These are phyloP conservation scores for Apis mellifera DNA, from an alignment of 1,140 invertebrate genomes.

Conservation along the genomic window Amel_HAv3.1 CM009940.2:7467001-7467500, in stretches of 20 bases:
- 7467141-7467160: conserved; percentile 65
- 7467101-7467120: conserved; percentile 7
- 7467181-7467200: conserved; percentile 58
- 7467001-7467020: conserved; percentile 27
- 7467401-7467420: conserved; percentile 51
- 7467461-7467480: not conserved
- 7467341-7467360: not conserved
- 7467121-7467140: conserved; percentile 62
- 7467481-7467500: not conserved
- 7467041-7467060: conserved; percentile 54
- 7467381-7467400: conserved; percentile 52
- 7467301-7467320: not conserved
- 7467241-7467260: conserved; percentile 8
- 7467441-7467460: conserved; percentile 6
- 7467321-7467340: not conserved
- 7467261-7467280: conserved; percentile 13
- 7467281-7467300: not conserved
- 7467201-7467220: conserved; percentile 51
- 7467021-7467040: not conserved
- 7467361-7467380: conserved; percentile 24
- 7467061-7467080: conserved; percentile 55
- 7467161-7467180: conserved; percentile 61
- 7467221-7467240: conserved; percentile 59
- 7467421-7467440: conserved; percentile 55
- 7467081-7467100: conserved; percentile 23